Evolutionary conservation across 2,888 invertebrate species (phyloP).

Genomic region (Cantharis rufa): DNA sequence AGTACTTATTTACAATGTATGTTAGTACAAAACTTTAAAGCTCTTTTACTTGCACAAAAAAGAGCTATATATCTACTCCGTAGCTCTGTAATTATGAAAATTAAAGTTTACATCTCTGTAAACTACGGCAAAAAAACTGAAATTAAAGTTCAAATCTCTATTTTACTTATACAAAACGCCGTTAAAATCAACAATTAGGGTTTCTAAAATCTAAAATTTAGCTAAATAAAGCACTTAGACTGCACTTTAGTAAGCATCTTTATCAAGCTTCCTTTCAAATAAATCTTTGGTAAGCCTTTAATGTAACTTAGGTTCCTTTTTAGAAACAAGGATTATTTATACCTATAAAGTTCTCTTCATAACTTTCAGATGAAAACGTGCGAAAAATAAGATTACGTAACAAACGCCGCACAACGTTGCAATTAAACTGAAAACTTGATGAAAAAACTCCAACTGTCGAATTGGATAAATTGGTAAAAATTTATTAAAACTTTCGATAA

Average conservation of each 20-base stretch:
- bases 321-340: constrained; percentile 17
- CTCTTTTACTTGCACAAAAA: background rate
- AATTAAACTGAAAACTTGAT: background rate
- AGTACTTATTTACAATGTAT: background rate
- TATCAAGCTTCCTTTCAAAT: constrained; percentile 18
- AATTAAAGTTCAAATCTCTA: constrained; percentile 6
- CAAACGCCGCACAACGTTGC: background rate
- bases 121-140: background rate
- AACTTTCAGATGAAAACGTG: constrained; percentile 16
- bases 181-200: constrained; percentile 5
- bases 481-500: background rate
- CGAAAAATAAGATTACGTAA: constrained; percentile 8
- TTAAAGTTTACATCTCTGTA: background rate
- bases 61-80: too few relatives aligned
- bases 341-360: constrained; percentile 16
- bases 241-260: constrained; percentile 19
- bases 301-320: constrained; percentile 17
- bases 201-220: constrained; percentile 1
- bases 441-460: background rate
- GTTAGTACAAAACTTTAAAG: background rate
- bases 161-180: background rate
- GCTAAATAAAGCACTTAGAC: constrained; percentile 15
- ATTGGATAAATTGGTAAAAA: background rate
- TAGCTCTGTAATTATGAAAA: background rate
- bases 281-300: constrained; percentile 19